Evolutionary conservation across 2,113 vertebrate genomes (phyloP).

Genomic region (Phocoena phocoena): DNA sequence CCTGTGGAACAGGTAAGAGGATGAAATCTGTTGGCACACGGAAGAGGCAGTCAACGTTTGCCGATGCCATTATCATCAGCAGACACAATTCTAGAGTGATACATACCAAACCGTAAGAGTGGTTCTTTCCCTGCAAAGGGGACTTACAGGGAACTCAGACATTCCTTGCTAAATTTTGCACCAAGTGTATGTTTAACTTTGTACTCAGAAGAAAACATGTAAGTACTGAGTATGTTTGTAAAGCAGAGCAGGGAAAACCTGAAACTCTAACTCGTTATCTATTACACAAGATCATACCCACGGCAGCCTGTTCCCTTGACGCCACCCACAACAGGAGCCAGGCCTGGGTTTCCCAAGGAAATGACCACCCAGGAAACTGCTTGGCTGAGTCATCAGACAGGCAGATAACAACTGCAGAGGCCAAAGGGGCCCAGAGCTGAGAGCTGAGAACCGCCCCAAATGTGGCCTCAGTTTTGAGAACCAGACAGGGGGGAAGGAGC

Average conservation of each 20-base stretch:
- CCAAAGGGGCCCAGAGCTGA: neutral
- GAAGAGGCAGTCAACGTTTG: neutral
- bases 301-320: neutral
- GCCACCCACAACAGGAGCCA: neutral
- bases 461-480: neutral
- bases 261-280: neutral
- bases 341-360: neutral
- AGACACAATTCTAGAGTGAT: neutral
- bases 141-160: neutral
- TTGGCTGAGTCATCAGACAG: neutral
- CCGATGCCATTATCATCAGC: neutral
- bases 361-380: neutral
- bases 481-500: neutral
- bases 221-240: neutral
- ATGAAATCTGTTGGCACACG: neutral
- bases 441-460: neutral
- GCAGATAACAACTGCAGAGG: neutral
- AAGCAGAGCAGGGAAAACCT: neutral
- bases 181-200: neutral
- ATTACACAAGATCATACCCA: neutral
- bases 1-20: neutral
- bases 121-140: neutral
- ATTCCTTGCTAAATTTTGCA: neutral
- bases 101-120: neutral
- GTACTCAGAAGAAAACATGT: neutral